Evolutionary conservation across 2,888 invertebrate genomes (phyloP), one percentile per base, ranked within the genome.

Genomic region (Eretmocerus hayati): DNA sequence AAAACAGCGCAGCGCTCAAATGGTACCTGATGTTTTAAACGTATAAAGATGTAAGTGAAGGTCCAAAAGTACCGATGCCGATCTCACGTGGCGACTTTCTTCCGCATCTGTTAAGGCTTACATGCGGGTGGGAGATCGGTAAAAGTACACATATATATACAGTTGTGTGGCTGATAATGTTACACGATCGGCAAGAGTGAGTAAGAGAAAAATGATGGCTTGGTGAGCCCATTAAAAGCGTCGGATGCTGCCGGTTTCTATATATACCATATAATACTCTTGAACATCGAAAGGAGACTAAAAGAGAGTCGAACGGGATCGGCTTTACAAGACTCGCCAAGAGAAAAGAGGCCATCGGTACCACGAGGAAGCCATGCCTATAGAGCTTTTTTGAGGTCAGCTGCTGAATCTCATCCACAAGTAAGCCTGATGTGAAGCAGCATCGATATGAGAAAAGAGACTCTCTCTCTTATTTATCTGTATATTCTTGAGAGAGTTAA

Each of bases 311-410:
- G 36, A 53, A 50, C 47, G 50, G 53, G 47, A 50, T 37, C 45
- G 45, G 20, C 38, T 26, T 6, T 11, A 26, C n/a, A n/a, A n/a
- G n/a, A n/a, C n/a, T n/a, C n/a, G n/a, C 32, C 11, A 16, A 26
- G 6, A 37, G 35, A 46, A 50, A 53, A 53, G 53, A 53, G 53
- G 53, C 36, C 53, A 53, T 15, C 15, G 11, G 13, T 19, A 38
- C 20, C n/a, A n/a, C n/a, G n/a, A n/a, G n/a, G n/a, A n/a, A n/a
- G n/a, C n/a, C n/a, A n/a, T n/a, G n/a, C n/a, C n/a, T n/a, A n/a
- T n/a, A n/a, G n/a, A n/a, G n/a, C n/a, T n/a, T n/a, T 39, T 47
- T 53, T 47, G 42, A 53, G 53, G 53, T 50, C 53, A 50, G 36
- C 26, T 26, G 26, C 26, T 47, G 37, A 15, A 19, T n/a, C 41